Evolutionary conservation across 2,888 invertebrate species (phyloP).

Genomic region (Ophion costatus): DNA sequence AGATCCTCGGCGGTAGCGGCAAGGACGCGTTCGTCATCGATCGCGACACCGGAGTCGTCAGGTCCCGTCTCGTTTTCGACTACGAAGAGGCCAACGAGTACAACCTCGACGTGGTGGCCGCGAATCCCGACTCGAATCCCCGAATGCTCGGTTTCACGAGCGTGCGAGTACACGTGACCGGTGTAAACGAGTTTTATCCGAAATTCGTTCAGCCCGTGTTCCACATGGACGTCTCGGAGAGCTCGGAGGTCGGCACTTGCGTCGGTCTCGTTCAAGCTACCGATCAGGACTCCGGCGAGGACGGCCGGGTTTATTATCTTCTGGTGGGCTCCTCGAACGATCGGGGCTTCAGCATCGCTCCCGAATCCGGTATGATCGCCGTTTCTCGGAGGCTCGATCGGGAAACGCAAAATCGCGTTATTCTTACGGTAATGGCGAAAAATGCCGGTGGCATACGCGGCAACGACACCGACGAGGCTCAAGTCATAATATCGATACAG

Average conservation of each 20-base stretch:
- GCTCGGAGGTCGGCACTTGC: slow-evolving; percentile 92
- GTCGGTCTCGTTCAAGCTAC: slow-evolving; percentile 95
- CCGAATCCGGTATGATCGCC: slow-evolving; percentile 92
- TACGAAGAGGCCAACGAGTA: slow-evolving; percentile 93
- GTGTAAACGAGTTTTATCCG: slow-evolving; percentile 95
- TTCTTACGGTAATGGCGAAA: slow-evolving; percentile 96
- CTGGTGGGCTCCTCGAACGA: slow-evolving; percentile 97
- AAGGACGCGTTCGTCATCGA: slow-evolving; percentile 92
- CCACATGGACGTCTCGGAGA: slow-evolving; percentile 96
- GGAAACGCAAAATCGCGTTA: slow-evolving; percentile 95
- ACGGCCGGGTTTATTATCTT: slow-evolving; percentile 95
- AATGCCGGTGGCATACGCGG: slow-evolving; percentile 97
- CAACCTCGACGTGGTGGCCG: slow-evolving; percentile 90
- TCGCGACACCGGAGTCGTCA: slow-evolving; percentile 90
- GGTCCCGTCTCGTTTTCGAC: slow-evolving; percentile 91
- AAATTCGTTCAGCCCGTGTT: slow-evolving; percentile 95
- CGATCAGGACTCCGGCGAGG: slow-evolving; percentile 94
- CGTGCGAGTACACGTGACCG: slow-evolving; percentile 90
- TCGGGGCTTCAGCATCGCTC: slow-evolving; percentile 93
- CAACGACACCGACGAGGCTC: slow-evolving; percentile 97
- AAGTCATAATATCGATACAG: slow-evolving; percentile 96
- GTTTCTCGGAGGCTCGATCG: slow-evolving; percentile 93
- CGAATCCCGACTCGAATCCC: slow-evolving; percentile 91
- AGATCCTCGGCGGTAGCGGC: slow-evolving; percentile 90
- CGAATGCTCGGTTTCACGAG: slow-evolving; percentile 90